These are phyloP conservation scores for Drosophila mojavensis DNA, from an alignment of 1,140 invertebrate genomes.

Conservation along the genomic window DNA sequence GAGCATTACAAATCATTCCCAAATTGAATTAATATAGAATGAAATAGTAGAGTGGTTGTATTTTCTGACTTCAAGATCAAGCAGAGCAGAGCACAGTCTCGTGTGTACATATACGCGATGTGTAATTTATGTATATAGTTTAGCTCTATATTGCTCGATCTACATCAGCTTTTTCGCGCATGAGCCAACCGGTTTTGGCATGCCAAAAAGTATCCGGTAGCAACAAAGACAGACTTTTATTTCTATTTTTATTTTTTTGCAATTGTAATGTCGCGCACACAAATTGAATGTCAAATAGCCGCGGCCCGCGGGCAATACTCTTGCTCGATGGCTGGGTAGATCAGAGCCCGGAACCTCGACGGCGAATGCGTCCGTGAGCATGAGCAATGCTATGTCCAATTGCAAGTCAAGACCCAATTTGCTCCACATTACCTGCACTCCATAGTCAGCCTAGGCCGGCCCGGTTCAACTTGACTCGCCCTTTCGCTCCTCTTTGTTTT, in stretches of 20 bases:
- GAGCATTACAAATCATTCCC: too few species aligned
- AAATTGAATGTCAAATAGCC: conserved; percentile 73
- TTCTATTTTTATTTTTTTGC: conserved; percentile 34
- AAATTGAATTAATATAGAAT: too few species aligned
- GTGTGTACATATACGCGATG: neutral
- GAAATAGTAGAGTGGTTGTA: neutral
- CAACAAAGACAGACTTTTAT: conserved; percentile 63
- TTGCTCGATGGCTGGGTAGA: conserved; percentile 24
- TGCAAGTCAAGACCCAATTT: conserved; percentile 66
- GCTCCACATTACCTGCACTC: conserved; percentile 72
- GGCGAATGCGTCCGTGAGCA: conserved; percentile 43
- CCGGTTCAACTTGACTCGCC: conserved; percentile 28
- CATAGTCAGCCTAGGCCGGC: neutral
- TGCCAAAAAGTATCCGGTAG: conserved; percentile 77
- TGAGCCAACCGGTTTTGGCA: conserved; percentile 42
- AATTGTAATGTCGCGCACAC: conserved; percentile 76
- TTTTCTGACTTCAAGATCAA: neutral
- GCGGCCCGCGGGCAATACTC: conserved; percentile 57
- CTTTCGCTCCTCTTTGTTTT: conserved; percentile 67
- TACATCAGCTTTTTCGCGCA: conserved; percentile 13
- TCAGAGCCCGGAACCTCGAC: conserved; percentile 52
- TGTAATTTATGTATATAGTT: conserved; percentile 13
- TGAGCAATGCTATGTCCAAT: conserved; percentile 59
- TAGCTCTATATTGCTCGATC: conserved; percentile 24
- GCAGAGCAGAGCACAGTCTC: conserved; percentile 17